Evolutionary conservation across 2,888 invertebrate genomes (phyloP), one percentile per base, ranked within the genome.

Genomic region (Pteria penguin): DNA sequence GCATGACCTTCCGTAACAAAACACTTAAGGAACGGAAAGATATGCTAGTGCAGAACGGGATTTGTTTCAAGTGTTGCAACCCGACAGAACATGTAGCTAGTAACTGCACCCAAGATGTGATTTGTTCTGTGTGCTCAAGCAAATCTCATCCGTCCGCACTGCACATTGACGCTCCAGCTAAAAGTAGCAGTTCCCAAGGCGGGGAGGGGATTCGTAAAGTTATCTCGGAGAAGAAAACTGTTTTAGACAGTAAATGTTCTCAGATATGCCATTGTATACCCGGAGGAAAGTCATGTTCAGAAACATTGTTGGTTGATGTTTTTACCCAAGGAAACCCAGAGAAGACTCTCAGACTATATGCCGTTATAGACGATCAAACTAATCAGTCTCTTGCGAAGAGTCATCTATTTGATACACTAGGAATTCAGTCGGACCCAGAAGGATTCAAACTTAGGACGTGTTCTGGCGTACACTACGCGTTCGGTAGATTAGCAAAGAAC

Each of bases 231-330:
- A n/a, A 32, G 4, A 69, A 58, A 26, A n/a, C 5, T 3, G 31
- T 31, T 22, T 32, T 69, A n/a, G 29, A 4, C 2, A 52, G 24
- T 2, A 61, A 45, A 55, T 65, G 62, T 54, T 4, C 55, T 2
- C 57, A 70, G 33, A 70, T 66, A 24, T 70, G 67, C 24, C 22
- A 45, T 32, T 31, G 29, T 27, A 27, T n/a, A n/a, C 65, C 33
- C 24, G 36, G 55, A 24, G 72, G 76, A 4, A 72, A 76, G 36
- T 76, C 76, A 2, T 72, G 72, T 58, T 60, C 67, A 1, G 72
- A 76, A 55, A 72, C 57, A 27, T 14, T 76, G 14, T 63, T 68
- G 1, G 76, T 68, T 1, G 36, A 55, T 22, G 72, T 76, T 29
- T 67, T 62, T 55, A 36, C 54, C 3, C 11, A 26, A 27, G 65